Evolutionary conservation across 2,888 invertebrate species (phyloP), one percentile per base, ranked within the genome.

Genomic region (Drosophila engyochracea): DNA sequence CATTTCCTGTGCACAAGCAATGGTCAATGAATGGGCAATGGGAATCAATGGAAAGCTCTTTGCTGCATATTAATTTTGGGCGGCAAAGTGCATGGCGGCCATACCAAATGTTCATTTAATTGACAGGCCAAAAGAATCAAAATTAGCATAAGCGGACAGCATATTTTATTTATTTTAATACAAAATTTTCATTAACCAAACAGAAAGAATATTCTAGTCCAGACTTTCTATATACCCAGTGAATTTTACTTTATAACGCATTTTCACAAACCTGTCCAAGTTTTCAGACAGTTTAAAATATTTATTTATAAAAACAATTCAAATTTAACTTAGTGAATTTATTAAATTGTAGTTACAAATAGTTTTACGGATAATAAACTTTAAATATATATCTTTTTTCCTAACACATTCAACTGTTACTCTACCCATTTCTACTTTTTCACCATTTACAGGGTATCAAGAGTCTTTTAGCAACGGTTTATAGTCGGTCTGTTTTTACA

Each of bases 71-170:
- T 89, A 90, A 88, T 90, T 82, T 69, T 70, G 53, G 64, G 69
- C 63, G 67, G 71, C 69, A 89, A 88, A 83, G 84, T 85, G 90
- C 89, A 90, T 67, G 87, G 85, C 90, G 88, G 85, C 90, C 85
- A 90, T 86, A 86, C 85, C 71, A 83, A 90, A 86, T 86, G 85
- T 86, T 72, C 81, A 90, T 89, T 89, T 87, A 90, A 90, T 90
- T 87, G 87, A 87, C 74, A 63, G 65, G 66, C 70, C 51, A 53
- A 70, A 76, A 79, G 70, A 78, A 63, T 52, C 39, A 1, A 61
- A 77, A 85, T 89, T 84, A 83, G 59, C 87, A 86, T 85, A 87
- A 85, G 66, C 79, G 69, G 73, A 72, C 77, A 63, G 76, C 54
- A 69, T 60, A 72, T 70, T 54, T 62, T 41, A 33, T 74, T 74